Evolutionary conservation across 2,888 invertebrate species (phyloP).

Genomic region (Dorcus hopei): DNA sequence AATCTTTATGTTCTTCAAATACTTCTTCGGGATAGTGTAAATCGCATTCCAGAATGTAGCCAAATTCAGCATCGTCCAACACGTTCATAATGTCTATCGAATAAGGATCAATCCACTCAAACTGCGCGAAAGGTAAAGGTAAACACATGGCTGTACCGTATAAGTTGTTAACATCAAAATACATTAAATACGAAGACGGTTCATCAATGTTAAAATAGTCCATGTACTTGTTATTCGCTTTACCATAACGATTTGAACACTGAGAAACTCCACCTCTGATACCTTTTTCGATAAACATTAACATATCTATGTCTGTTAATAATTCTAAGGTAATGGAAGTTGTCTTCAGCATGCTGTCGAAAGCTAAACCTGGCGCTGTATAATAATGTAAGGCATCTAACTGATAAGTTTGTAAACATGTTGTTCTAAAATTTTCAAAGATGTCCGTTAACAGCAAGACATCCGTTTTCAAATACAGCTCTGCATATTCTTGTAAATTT

Average conservation of each 20-base stretch:
- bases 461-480: slow-evolving; percentile 31
- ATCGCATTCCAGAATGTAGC: no score
- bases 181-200: background rate
- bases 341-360: slow-evolving; percentile 36
- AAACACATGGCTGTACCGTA: slow-evolving; percentile 9
- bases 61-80: no score
- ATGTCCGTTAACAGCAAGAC: slow-evolving; percentile 31
- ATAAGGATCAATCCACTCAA: no score
- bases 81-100: no score
- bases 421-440: slow-evolving; percentile 35
- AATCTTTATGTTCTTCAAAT: no score
- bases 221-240: no score
- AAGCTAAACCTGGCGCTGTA: slow-evolving; percentile 34
- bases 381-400: slow-evolving; percentile 37
- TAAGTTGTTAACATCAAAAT: slow-evolving; percentile 19
- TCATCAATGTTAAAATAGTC: no score
- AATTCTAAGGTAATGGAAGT: slow-evolving; percentile 32
- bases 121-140: no score
- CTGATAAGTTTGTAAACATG: slow-evolving; percentile 27
- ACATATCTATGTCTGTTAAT: slow-evolving; percentile 33
- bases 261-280: no score
- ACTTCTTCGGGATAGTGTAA: no score
- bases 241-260: no score
- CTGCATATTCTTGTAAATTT: slow-evolving; percentile 29
- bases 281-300: no score